Evolutionary conservation across 1,140 invertebrate species (phyloP), one percentile per base, ranked within the genome.

Genomic region (Phymastichus coffea): DNA sequence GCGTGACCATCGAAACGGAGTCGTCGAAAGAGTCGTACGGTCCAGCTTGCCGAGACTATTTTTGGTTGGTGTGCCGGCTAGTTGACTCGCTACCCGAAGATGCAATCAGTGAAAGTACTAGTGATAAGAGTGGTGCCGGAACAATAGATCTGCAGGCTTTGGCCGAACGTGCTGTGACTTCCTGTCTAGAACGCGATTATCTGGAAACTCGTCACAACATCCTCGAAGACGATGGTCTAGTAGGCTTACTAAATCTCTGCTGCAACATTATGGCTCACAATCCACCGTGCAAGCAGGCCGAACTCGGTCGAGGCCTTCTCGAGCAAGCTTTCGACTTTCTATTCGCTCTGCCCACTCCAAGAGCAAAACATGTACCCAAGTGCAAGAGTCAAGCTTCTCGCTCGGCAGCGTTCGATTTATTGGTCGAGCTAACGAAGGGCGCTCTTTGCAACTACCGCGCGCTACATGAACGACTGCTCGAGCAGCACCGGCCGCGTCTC

Each of bases 21-120:
- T 90, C 93, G 70, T 89, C 91, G 2, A 95, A 95, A 70, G 93
- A 95, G 69, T 91, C 93, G 0, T 95, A 93, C 73, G 94, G 94
- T 1, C 93, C 93, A 4, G 93, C 94, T 4, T 96, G 94, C 77
- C 78, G 93, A 19, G 94, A 97, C 74, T 97, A 95, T 76, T 96
- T 97, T 72, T 95, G 93, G 93, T 79, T 97, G 0, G 81, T 95
- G 2, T 93, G 93, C 66, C 84, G 92, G 15, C 80, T 97, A 7
- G 88, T 97, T 4, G 94, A 97, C 67, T 90, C 88, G 7, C 72
- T 94, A 6, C 89, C 91, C 0, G 86, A 88, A 59, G 91, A 93
- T 64, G 84, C 89, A 59, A 84, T 92, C 26, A 90, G 88, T 80
- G 86, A 86, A 74, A 80, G 80, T 56, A 70, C 80, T 9, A 78